These are phyloP conservation scores for Scophthalmus maximus DNA, from an alignment of 2,113 vertebrate genomes.

Conservation along the genomic window DNA sequence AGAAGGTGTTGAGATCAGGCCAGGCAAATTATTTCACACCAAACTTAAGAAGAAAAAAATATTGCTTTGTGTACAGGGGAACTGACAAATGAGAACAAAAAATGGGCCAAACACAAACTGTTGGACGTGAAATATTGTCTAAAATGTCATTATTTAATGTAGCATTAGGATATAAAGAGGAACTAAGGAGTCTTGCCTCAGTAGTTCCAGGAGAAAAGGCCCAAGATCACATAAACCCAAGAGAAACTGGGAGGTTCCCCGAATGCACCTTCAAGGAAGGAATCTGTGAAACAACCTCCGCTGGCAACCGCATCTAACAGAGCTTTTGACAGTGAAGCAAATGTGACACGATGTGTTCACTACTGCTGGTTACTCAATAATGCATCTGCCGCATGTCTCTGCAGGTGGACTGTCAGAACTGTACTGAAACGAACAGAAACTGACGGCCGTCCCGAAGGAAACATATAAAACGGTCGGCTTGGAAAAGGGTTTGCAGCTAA, in stretches of 20 bases:
- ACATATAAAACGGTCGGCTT: background rate
- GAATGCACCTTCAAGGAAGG: background rate
- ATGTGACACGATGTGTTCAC: background rate
- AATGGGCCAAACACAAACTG: too few relatives aligned
- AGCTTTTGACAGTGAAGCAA: background rate
- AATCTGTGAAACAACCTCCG: background rate
- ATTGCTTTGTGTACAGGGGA: too few relatives aligned
- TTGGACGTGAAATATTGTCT: too few relatives aligned
- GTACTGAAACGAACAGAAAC: background rate
- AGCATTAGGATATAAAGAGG: background rate
- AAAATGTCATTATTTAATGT: too few relatives aligned
- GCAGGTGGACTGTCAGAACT: background rate
- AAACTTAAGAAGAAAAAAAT: too few relatives aligned
- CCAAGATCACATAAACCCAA: background rate
- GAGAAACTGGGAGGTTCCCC: background rate
- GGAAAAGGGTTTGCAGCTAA: background rate
- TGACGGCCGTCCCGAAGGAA: background rate
- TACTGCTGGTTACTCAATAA: background rate
- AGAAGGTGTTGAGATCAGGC: too few relatives aligned
- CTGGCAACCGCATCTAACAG: background rate
- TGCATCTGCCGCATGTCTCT: background rate
- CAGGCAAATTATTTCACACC: too few relatives aligned
- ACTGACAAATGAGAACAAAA: too few relatives aligned
- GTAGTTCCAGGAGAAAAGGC: background rate
- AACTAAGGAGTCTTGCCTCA: background rate